phyloP scores from a whole-genome alignment of 2,113 vertebrate species.

The Saguinus imperator region DNA sequence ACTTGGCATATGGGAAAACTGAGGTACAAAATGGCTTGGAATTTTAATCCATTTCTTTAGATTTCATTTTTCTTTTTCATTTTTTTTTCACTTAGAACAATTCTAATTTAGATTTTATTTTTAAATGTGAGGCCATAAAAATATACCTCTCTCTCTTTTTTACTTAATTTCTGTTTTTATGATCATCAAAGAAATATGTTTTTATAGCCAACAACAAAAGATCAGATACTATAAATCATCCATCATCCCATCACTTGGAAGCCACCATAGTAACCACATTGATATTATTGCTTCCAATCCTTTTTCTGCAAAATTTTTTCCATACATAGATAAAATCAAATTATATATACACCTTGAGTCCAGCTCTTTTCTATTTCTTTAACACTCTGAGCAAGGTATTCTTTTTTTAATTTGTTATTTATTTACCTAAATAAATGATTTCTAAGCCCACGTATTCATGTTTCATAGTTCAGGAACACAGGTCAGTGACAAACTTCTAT shows the following conservation, averaged over 20 bases:
- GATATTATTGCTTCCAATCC: background rate
- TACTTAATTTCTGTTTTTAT: constrained; percentile 19
- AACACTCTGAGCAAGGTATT: background rate
- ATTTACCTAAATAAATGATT: background rate
- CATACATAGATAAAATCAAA: constrained; percentile 20
- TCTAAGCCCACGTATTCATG: background rate
- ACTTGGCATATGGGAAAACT: constrained; percentile 9
- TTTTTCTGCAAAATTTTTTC: background rate
- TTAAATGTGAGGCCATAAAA: constrained; percentile 34
- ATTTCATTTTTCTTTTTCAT: constrained; percentile 24
- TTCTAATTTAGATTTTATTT: constrained; percentile 19
- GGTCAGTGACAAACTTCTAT: background rate
- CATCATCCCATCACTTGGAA: background rate
- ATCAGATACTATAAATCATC: background rate
- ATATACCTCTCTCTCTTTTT: background rate
- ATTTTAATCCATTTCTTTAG: background rate
- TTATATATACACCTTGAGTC: background rate
- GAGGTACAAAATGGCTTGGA: constrained; percentile 33
- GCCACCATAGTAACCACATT: background rate
- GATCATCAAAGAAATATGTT: constrained; percentile 16
- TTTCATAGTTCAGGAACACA: background rate
- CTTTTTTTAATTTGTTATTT: background rate
- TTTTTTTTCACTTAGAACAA: too few relatives aligned
- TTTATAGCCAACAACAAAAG: constrained; percentile 10
- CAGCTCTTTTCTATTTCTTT: background rate